Conservation (phyloP, 2,797 vertebrate species). For the Leptatherina wallacei region DNA sequence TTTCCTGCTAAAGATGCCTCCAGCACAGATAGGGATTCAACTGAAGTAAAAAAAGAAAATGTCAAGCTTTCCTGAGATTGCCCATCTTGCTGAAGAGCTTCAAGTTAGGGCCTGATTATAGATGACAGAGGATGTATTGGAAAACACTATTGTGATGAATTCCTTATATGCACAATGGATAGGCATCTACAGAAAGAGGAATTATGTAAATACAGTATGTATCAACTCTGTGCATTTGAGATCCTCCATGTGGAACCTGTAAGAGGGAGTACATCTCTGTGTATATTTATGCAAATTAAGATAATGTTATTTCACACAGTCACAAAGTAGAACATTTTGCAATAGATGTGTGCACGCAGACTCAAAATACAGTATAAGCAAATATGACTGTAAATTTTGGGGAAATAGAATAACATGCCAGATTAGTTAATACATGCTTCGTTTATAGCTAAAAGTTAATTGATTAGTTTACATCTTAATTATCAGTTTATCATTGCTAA, state of each 20-base stretch:
- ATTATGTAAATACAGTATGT: no score
- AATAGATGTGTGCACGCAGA: no score
- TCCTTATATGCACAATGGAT: background rate
- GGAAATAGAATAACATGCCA: background rate
- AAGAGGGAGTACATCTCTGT: no score
- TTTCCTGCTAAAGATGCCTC: no score
- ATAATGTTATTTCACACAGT: background rate
- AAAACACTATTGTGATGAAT: background rate
- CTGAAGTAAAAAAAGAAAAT: background rate
- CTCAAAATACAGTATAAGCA: background rate
- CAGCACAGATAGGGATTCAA: no score
- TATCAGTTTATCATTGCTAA: background rate
- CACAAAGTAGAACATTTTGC: no score
- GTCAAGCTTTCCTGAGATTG: background rate
- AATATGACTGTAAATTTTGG: background rate
- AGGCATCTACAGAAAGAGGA: background rate
- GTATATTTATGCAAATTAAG: no score
- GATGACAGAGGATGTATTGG: no score
- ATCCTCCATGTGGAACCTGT: no score
- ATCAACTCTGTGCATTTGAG: no score
- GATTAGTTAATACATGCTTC: no score
- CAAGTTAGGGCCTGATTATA: background rate
- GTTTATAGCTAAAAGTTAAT: background rate
- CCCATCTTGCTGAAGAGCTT: background rate
- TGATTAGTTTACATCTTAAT: background rate